Percentiles rank a stretch among this genome's conserved stretches.
phyloP scores from a whole-genome alignment of 2,113 vertebrate genomes.

The Manacus vitellinus region DNA sequence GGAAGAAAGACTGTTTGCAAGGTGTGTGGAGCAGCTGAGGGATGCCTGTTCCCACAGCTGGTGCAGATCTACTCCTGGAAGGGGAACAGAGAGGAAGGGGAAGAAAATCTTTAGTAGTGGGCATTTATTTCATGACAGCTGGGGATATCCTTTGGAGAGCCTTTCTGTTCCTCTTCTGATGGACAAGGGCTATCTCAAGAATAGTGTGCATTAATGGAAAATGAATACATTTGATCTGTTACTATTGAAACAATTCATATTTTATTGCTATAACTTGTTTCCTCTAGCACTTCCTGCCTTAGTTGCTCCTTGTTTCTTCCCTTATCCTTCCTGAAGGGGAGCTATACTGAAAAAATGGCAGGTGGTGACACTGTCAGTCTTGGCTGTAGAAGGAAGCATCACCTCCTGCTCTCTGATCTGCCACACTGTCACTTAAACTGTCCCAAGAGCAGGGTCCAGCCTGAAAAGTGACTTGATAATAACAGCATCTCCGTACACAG shows the following conservation, averaged over 20 bases:
- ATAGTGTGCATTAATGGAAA: not conserved
- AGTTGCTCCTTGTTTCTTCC: not conserved
- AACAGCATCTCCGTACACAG: not conserved
- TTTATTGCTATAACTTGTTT: not conserved
- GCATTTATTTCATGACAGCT: not conserved
- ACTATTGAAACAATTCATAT: not conserved
- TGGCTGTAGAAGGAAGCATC: not conserved
- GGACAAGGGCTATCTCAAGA: not conserved
- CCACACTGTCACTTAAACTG: not conserved
- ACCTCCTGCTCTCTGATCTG: not conserved
- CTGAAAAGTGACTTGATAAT: not conserved
- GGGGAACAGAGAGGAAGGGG: not conserved
- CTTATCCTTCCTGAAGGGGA: not conserved
- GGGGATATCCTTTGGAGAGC: not conserved
- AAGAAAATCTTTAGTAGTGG: not conserved
- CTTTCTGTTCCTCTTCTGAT: not conserved
- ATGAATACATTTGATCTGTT: not conserved
- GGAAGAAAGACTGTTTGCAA: not conserved
- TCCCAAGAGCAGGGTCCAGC: accelerated
- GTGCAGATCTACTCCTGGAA: not conserved
- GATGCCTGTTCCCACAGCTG: not conserved
- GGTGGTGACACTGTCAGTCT: not conserved
- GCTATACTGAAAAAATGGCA: conserved; percentile 14
- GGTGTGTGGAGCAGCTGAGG: not conserved
- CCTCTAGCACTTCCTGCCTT: not conserved